Percentiles rank a stretch among this genome's conserved stretches.
Conservation (phyloP, 2,113 vertebrate species). For the Cottus gobio region DNA sequence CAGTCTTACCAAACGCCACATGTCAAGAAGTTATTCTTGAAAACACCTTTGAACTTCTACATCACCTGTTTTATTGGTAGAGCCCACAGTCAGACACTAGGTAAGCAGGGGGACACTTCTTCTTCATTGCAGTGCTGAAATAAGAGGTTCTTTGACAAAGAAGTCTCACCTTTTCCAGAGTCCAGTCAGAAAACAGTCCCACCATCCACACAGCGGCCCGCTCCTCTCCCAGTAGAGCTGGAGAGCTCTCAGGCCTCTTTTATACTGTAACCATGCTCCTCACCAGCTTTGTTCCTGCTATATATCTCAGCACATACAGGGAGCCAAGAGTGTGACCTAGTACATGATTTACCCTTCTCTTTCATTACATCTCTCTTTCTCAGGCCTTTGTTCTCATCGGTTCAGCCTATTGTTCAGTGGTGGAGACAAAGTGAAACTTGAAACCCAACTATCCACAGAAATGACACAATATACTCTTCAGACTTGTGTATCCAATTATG, state of each 20-base stretch:
- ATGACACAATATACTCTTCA: slow-evolving; percentile 45
- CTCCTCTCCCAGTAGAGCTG: slow-evolving; percentile 13
- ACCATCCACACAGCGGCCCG: slow-evolving; percentile 34
- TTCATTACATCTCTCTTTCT: slow-evolving; percentile 50
- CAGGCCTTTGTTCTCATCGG: slow-evolving; percentile 49
- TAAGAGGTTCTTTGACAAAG: too few species aligned
- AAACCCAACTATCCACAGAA: slow-evolving; percentile 62
- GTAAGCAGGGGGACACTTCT: background rate
- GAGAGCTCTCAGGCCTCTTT: slow-evolving; percentile 63
- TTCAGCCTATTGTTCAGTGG: slow-evolving; percentile 55
- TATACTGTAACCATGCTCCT: slow-evolving; percentile 72
- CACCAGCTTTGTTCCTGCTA: slow-evolving; percentile 52
- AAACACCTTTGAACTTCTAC: background rate
- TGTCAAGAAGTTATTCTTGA: background rate
- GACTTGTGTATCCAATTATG: slow-evolving; percentile 53
- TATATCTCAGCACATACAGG: slow-evolving; percentile 46
- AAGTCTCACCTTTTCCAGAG: slow-evolving; percentile 59
- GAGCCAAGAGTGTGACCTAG: slow-evolving; percentile 70
- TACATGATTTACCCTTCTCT: slow-evolving; percentile 50
- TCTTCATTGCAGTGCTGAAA: background rate
- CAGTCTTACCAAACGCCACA: too few species aligned
- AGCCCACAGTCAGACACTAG: too few species aligned
- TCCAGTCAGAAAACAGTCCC: slow-evolving; percentile 32
- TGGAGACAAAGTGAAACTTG: slow-evolving; percentile 63
- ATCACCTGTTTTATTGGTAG: background rate